A percentile compares a stretch with the other conserved stretches of the same genome.
phyloP scores from a whole-genome alignment of 92 coral and sea anemone genomes.

The Epizoanthus ramosus region DNA sequence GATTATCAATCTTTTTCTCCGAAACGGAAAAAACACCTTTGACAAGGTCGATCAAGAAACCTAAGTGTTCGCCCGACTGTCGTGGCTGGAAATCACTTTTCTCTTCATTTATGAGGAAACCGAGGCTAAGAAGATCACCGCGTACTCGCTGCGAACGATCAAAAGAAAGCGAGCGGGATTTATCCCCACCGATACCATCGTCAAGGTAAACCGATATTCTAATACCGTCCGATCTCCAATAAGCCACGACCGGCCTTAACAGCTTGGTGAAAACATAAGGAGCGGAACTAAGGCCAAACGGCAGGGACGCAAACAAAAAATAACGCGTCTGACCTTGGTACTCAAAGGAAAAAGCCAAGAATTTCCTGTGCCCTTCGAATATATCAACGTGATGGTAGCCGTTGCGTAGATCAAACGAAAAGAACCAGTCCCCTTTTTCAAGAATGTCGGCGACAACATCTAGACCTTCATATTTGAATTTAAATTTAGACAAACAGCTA shows the following conservation, averaged over 20 bases:
- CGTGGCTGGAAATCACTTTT: not conserved
- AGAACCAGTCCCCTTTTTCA: not conserved
- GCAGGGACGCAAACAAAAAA: not conserved
- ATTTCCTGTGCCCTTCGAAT: not conserved
- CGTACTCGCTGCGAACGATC: constrained; percentile 10
- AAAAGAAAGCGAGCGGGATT: constrained; percentile 13
- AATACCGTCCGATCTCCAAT: constrained; percentile 45
- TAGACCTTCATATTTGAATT: not conserved
- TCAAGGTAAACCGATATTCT: constrained; percentile 54
- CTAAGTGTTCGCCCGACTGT: not conserved
- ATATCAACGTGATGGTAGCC: not conserved
- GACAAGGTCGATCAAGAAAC: not conserved
- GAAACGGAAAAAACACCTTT: not conserved
- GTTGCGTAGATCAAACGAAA: not conserved
- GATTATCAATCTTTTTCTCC: not conserved
- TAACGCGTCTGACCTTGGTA: not conserved
- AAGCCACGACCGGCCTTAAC: not conserved
- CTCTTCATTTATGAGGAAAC: not conserved
- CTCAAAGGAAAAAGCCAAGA: not conserved
- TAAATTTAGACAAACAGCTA: not conserved
- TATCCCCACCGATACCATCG: constrained; percentile 55
- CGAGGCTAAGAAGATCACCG: not conserved
- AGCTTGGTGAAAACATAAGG: not conserved
- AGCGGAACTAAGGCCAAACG: not conserved
- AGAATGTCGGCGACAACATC: not conserved